A percentile compares a stretch with the other conserved stretches of the same genome.
These are phyloP conservation scores for Chrysemys picta DNA, from an alignment of 2,113 vertebrate genomes.

Conservation along the genomic window DNA sequence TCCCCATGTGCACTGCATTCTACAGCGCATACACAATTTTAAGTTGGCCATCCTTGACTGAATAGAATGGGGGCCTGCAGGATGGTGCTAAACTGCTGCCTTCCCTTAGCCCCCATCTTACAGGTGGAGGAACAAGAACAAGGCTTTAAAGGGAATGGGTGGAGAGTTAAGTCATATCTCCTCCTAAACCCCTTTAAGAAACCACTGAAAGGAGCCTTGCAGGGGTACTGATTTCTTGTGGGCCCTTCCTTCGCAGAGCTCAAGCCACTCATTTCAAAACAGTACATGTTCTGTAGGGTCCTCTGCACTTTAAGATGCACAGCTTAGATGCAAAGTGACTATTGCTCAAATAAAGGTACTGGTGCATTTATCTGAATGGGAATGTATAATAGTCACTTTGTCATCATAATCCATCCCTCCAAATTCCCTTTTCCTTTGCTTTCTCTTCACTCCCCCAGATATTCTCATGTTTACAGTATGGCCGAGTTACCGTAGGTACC, in stretches of 20 bases:
- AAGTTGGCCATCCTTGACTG: neutral
- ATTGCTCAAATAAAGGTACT: neutral
- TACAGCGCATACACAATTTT: neutral
- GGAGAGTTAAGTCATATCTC: neutral
- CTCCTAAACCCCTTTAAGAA: slow-evolving; percentile 2
- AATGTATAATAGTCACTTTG: neutral
- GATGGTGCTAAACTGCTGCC: neutral
- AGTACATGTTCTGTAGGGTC: neutral
- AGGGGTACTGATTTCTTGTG: neutral
- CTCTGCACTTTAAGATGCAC: neutral
- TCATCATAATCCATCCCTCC: neutral
- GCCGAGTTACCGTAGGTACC: neutral
- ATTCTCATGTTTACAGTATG: neutral
- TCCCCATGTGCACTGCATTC: neutral
- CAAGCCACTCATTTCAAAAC: neutral
- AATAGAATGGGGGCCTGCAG: neutral
- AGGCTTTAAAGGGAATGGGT: neutral
- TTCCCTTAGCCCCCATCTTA: neutral
- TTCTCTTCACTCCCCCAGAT: neutral
- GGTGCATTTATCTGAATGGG: neutral
- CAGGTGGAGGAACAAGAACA: neutral
- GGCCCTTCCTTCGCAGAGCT: neutral
- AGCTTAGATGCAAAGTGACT: neutral
- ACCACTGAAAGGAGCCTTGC: neutral
- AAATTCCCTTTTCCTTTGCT: neutral